These are phyloP conservation scores for Epistrophella euchroma DNA, from an alignment of 2,888 invertebrate genomes.

Conservation along the genomic window DNA sequence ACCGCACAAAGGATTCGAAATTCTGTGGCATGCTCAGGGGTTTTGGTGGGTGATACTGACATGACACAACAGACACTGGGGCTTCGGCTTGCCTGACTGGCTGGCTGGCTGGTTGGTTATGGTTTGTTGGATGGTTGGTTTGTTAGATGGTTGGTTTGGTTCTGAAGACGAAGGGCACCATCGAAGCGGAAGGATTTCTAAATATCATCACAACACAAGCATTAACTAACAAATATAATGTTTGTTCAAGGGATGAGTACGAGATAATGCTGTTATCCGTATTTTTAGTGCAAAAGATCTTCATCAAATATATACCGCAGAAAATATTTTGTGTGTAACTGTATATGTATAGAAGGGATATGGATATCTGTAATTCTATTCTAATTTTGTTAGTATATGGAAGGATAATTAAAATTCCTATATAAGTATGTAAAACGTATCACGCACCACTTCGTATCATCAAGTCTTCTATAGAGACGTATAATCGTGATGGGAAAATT, in stretches of 20 bases:
- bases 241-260: slow-evolving; percentile 2
- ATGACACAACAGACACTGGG: slow-evolving; percentile 6
- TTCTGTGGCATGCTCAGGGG: slow-evolving; percentile 73
- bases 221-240: slow-evolving; percentile 48
- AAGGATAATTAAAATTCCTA: slow-evolving; percentile 71
- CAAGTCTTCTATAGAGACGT: neutral
- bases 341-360: neutral
- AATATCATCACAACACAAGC: slow-evolving; percentile 65
- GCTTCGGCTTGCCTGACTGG: slow-evolving; percentile 5
- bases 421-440: slow-evolving; percentile 30
- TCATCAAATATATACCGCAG: neutral
- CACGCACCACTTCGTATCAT: slow-evolving; percentile 29
- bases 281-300: slow-evolving; percentile 45
- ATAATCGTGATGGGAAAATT: slow-evolving; percentile 23
- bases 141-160: too few species aligned
- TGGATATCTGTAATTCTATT: slow-evolving; percentile 40
- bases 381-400: slow-evolving; percentile 19
- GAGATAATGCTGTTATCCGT: slow-evolving; percentile 66
- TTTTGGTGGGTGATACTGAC: slow-evolving; percentile 49
- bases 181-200: slow-evolving; percentile 68
- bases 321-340: neutral
- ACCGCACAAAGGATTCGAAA: slow-evolving; percentile 74
- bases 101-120: neutral
- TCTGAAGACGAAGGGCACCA: slow-evolving; percentile 59
- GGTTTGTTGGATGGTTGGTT: neutral